Base-by-base conservation (phyloP, 2,888 invertebrate genomes). In the Stenchaetothrips biformis region DNA sequence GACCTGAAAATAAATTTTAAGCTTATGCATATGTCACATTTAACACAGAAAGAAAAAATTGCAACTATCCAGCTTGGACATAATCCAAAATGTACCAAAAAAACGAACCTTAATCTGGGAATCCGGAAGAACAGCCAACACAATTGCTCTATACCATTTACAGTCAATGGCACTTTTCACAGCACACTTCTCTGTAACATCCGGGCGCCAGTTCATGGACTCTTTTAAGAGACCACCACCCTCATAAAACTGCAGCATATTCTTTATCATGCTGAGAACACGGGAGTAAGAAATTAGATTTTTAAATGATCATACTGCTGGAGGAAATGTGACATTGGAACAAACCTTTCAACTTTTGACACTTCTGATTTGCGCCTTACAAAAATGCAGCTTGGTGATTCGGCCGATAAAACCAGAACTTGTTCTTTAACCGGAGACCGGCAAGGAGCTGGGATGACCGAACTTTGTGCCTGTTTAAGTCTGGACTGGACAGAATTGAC, bases 91-190 rank as follows among this genome's bases (percentile, higher is more conserved):
- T 11, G 25, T 25, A 25, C 2, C 47, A 9, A 11, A 49, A 13
- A 2, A 48, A 81, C 80, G 78, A 81, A 85, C 90, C 82, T 88
- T 87, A 6, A 86, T 86, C 16, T 86, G 85, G 0, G 87, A 86
- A 0, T 86, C 85, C 7, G 86, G 85, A 0, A 89, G 79, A 80
- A 88, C 86, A 0, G 88, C 85, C 1, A 89, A 83, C 25, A 91
- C 87, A 53, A 89, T 86, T 0, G 88, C 92, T 7, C 96, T 90
- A 82, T 91, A 92, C 91, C 92, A 95, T 53, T 88, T 87, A 67
- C 89, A 88, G 18, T 90, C 89, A 18, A 88, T 87, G 0, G 84
- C 82, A 81, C 86, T 86, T 78, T 86, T 86, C 0, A 89, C 89
- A 25, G 88, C 89, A 84, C 90, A 91, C 82, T 86, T 83, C 21